Percentiles rank a stretch among this genome's conserved stretches.
Conservation (phyloP, 2,113 vertebrate genomes). For the Pyrgilauda ruficollis region DNA sequence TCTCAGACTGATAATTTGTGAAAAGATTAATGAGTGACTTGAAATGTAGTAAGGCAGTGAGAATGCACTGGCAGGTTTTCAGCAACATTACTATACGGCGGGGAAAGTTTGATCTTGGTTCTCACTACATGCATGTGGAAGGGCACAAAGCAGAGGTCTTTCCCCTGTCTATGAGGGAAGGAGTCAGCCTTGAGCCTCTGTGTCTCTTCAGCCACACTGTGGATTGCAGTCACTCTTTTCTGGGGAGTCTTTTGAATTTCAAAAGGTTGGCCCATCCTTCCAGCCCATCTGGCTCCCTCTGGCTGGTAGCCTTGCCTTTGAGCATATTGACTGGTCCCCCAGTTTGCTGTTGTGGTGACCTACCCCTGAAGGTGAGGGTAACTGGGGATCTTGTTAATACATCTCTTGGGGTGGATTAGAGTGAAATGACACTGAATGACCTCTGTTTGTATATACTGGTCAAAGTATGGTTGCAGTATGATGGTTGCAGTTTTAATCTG, state of each 20-base stretch:
- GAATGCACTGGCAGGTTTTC: not conserved
- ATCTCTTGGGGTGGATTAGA: not conserved
- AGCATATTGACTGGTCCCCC: not conserved
- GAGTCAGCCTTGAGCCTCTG: not conserved
- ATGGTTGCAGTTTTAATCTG: fast-evolving
- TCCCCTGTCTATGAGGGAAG: fast-evolving
- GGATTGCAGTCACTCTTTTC: not conserved
- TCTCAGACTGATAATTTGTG: not conserved
- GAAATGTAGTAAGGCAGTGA: not conserved
- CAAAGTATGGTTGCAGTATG: not conserved
- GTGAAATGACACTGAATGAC: not conserved
- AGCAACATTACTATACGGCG: not conserved
- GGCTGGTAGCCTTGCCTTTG: not conserved
- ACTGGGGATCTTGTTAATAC: not conserved
- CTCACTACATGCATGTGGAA: not conserved
- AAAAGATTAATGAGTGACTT: not conserved
- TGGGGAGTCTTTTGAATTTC: not conserved
- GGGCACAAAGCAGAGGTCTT: not conserved
- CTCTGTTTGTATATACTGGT: not conserved
- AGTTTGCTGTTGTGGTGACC: not conserved
- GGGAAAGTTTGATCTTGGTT: not conserved
- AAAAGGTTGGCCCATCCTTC: not conserved
- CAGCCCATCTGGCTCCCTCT: not conserved
- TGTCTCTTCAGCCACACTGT: not conserved
- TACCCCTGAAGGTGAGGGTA: not conserved